Percentiles rank a stretch among this genome's conserved stretches.
Evolutionary conservation across 2,113 vertebrate genomes (phyloP).

Genomic region (Gambusia holbrooki): DNA sequence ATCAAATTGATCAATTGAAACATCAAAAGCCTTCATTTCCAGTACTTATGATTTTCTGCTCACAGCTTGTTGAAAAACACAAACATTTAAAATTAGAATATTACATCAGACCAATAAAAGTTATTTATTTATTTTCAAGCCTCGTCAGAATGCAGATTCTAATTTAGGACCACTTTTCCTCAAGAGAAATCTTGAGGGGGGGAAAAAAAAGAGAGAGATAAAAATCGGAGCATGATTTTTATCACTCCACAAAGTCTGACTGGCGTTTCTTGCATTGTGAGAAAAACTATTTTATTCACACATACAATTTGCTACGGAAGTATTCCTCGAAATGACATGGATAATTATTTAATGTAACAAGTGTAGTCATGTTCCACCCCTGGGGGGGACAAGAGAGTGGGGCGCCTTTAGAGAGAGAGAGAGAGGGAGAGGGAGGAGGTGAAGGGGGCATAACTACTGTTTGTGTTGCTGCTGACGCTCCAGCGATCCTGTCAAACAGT

Average conservation of each 20-base stretch:
- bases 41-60: neutral
- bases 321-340: slow-evolving; percentile 10
- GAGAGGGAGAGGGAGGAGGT: neutral
- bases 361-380: slow-evolving; percentile 8
- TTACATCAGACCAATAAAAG: too few species aligned
- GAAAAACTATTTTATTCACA: neutral
- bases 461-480: slow-evolving; percentile 36
- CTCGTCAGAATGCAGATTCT: too few species aligned
- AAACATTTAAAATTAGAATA: too few species aligned
- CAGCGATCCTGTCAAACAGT: slow-evolving; percentile 60
- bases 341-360: slow-evolving; percentile 35
- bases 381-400: slow-evolving; percentile 11
- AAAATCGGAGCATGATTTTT: too few species aligned
- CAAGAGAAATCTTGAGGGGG: too few species aligned
- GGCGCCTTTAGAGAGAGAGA: too few species aligned
- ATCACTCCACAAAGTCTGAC: neutral
- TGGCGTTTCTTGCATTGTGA: neutral
- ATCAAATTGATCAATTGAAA: too few species aligned
- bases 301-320: neutral
- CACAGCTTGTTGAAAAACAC: too few species aligned
- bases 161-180: too few species aligned
- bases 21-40: neutral
- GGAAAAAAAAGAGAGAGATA: too few species aligned
- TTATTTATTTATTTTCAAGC: too few species aligned
- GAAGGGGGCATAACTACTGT: neutral